Base-by-base conservation (phyloP, 2,888 invertebrate genomes). In the Dioctria linearis region DNA sequence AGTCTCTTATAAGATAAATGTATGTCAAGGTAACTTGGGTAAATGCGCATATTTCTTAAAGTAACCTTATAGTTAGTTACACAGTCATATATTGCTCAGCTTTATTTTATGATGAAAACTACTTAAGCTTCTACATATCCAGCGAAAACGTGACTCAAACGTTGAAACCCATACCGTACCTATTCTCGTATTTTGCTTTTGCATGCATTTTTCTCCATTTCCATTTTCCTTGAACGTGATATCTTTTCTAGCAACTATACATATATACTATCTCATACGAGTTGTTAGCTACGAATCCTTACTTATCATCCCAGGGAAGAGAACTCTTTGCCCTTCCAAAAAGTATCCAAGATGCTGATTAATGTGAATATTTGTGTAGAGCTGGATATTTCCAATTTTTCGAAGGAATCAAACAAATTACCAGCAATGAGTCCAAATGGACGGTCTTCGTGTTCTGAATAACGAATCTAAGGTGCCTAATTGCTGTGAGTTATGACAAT, bases 401-500 rank as follows among this genome's bases (percentile, higher is more conserved):
- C 51, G 51, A 51, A 69, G 39, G 39, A 69, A 69, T 51, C 49
- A 51, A 69, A 69, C 69, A 69, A 51, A 69, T 51, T 69, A 69
- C 69, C 49, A 69, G 51, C 25, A 69, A 69, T 51, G 69, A 69
- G 51, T 51, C 51, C 25, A 46, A 69, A 69, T 25, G 25, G 25
- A 51, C 69, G n/a, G 51, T 8, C 9, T 69, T 51, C 25, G 25
- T 25, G 25, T 2, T 25, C 25, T 25, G 25, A 25, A 25, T 25
- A 25, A 25, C 25, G 25, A 25, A 25, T 0, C 25, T 25, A 25
- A 25, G 25, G 25, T 25, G 0, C 2, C 25, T 25, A 25, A 25
- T 25, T 25, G 25, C 2, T 25, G 25, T 25, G 25, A 25, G 25
- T 25, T 25, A 25, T 25, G 25, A 25, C 25, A 25, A 1, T 25